phyloP scores from a whole-genome alignment of 2,888 invertebrate genomes.

The Galerucella nymphaeae region DNA sequence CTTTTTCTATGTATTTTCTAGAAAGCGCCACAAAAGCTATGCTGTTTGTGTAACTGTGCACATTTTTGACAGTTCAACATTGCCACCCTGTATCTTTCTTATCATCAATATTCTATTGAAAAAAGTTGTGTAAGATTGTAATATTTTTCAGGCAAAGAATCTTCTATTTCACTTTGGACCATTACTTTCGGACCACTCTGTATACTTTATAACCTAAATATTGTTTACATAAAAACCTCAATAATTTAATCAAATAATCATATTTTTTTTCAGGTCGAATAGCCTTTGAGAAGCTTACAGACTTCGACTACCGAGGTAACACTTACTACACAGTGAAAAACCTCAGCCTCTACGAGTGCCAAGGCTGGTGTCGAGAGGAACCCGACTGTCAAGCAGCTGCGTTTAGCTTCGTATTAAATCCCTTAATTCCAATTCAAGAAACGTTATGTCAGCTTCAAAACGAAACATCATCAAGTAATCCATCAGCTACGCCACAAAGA shows the following conservation, averaged over 20 bases:
- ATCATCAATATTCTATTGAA: too few relatives aligned
- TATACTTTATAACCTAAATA: too few relatives aligned
- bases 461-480: constrained; percentile 91
- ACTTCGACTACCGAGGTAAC: constrained; percentile 89
- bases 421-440: constrained; percentile 85
- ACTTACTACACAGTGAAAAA: constrained; percentile 94
- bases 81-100: too few relatives aligned
- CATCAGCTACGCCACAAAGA: constrained; percentile 83
- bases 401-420: constrained; percentile 93
- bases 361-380: constrained; percentile 95
- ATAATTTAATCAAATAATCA: background rate
- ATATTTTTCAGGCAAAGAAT: too few relatives aligned
- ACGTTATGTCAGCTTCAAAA: constrained; percentile 75
- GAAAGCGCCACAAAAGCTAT: too few relatives aligned
- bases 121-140: too few relatives aligned
- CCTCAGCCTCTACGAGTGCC: constrained; percentile 91
- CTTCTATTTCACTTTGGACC: too few relatives aligned
- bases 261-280: constrained; percentile 75
- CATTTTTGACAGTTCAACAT: too few relatives aligned
- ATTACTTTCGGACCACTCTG: too few relatives aligned
- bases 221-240: background rate
- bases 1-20: too few relatives aligned
- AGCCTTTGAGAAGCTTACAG: constrained; percentile 94
- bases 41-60: too few relatives aligned
- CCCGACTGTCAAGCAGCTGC: constrained; percentile 92